Conservation (phyloP, 2,888 invertebrate species). For the Eurytoma californica region DNA sequence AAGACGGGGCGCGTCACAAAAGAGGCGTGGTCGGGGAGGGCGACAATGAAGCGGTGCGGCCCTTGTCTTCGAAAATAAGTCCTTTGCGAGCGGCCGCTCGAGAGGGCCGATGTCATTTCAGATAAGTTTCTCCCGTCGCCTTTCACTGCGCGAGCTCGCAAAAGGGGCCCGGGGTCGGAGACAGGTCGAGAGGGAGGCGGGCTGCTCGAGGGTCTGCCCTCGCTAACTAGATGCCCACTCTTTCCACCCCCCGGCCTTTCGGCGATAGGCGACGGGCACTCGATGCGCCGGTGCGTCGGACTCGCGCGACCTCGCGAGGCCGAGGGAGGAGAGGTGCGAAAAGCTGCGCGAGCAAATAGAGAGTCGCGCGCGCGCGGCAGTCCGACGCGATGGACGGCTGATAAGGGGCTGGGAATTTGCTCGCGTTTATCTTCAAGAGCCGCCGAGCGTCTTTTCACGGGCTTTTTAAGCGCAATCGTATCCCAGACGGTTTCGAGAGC, state of each 20-base stretch:
- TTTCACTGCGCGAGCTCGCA: constrained; percentile 43
- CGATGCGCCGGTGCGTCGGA: neutral
- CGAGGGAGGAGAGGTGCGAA: no score
- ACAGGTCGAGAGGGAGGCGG: constrained; percentile 38
- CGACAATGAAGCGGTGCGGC: constrained; percentile 61
- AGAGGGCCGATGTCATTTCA: constrained; percentile 72
- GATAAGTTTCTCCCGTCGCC: constrained; percentile 68
- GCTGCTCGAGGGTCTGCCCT: constrained; percentile 41
- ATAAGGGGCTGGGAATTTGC: no score
- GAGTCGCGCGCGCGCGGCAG: no score
- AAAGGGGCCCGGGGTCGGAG: constrained; percentile 45
- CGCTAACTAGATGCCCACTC: constrained; percentile 55
- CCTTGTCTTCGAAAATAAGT: constrained; percentile 64
- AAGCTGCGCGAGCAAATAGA: no score
- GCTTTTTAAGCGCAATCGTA: no score
- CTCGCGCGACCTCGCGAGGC: neutral
- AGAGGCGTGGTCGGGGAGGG: constrained; percentile 38
- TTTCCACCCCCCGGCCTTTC: neutral
- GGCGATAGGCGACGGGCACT: neutral
- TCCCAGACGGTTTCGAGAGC: no score
- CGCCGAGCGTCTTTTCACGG: no score
- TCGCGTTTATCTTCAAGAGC: no score
- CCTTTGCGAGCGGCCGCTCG: constrained; percentile 64
- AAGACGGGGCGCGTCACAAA: constrained; percentile 34
- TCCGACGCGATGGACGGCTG: no score